A percentile compares a stretch with the other conserved stretches of the same genome.
These are phyloP conservation scores for Bubo scandiacus DNA, from an alignment of 2,113 vertebrate species.

Conservation along the genomic window DNA sequence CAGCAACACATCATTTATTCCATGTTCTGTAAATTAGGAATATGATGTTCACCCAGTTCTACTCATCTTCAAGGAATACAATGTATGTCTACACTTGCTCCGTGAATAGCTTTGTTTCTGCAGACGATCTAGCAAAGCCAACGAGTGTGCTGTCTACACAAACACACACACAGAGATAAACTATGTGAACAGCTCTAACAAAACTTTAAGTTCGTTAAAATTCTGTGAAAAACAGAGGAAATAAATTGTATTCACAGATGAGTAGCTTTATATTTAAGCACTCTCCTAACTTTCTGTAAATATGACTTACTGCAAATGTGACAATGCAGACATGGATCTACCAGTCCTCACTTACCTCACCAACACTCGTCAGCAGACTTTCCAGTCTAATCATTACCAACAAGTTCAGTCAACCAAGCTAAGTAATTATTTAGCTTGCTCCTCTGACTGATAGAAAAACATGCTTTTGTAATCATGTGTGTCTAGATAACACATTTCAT, in stretches of 20 bases:
- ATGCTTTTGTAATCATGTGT: not conserved
- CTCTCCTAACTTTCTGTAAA: not conserved
- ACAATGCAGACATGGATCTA: not conserved
- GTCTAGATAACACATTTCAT: not conserved
- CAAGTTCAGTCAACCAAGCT: not conserved
- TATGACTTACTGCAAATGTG: not conserved
- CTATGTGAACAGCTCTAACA: not conserved
- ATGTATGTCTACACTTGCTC: not conserved
- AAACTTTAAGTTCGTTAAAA: not conserved
- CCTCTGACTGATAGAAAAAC: not conserved
- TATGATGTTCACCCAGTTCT: not conserved
- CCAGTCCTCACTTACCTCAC: not conserved
- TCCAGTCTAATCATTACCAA: not conserved
- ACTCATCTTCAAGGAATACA: not conserved
- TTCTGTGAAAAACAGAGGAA: not conserved
- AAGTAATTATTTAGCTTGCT: not conserved
- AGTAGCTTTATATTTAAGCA: not conserved
- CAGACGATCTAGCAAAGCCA: not conserved
- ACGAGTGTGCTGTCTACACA: fast-evolving
- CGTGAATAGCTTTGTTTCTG: not conserved
- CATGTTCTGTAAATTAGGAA: not conserved
- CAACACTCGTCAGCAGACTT: not conserved
- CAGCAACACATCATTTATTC: not conserved
- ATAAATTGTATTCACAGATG: not conserved
- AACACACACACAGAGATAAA: not conserved